Base-by-base conservation (phyloP, 2,888 invertebrate species). In the Alloplasta piceator region DNA sequence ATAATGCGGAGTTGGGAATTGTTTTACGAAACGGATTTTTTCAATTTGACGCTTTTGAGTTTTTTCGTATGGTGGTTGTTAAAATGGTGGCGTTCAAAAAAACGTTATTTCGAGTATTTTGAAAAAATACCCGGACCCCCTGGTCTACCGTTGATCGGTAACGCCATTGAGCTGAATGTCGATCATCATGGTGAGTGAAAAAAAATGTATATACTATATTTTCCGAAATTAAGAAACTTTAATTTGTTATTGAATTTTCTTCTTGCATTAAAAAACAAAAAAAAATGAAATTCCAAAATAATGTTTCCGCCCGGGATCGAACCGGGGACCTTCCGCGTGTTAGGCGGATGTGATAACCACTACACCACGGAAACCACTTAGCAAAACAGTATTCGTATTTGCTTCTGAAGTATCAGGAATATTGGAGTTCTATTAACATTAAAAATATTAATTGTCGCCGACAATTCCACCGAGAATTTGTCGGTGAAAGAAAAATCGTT, bases 291-390 rank as follows among this genome's bases (percentile, higher is more conserved):
- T 38, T 38, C 4, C 10, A 83, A 83, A 83, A 82, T 93, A 82
- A 89, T 95, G 96, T 95, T 96, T 96, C 95, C 95, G 96, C 96
- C 96, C 96, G 96, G 96, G 96, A 95, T 96, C 96, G 96, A 96
- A 96, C 96, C 96, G 96, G 96, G 96, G 96, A 94, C 96, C 96
- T 96, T 96, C 96, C 96, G 96, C 96, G 96, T 96, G 96, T 96
- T 96, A 96, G 96, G 96, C 96, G 96, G 96, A 96, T 96, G 96
- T 96, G 96, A 96, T 96, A 96, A 96, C 96, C 96, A 95, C 96
- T 96, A 96, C 96, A 96, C 96, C 96, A 96, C 96, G 95, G 95
- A 96, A 96, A 96, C 95, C 0, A n/a, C 9, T 41, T 46, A 52
- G n/a, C 41, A n/a, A 0, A 1, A 10, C 60, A 36, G 0, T 43